Evolutionary conservation across 2,113 vertebrate species (phyloP), one percentile per base, ranked within the genome.

Genomic region (Callithrix jacchus): DNA sequence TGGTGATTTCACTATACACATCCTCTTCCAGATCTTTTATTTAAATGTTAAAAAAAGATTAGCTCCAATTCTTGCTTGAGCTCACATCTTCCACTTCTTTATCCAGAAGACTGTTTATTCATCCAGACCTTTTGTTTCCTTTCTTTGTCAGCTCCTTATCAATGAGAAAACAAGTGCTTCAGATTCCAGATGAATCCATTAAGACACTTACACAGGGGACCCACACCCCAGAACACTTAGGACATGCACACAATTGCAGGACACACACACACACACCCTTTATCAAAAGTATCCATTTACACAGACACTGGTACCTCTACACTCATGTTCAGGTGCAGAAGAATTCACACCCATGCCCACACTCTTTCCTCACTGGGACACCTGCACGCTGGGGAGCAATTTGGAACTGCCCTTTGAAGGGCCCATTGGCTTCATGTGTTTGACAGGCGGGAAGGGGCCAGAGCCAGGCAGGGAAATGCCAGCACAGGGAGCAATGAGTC

Each of bases 21-120:
- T 49, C 54, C 87, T 94, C 79, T 93, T 93, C 93, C 93, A 97
- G 87, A 88, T 94, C 96, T 93, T 96, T 95, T 90, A 98, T 96
- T 97, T 96, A 96, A 96, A 94, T 96, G 91, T 87, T 91, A 37
- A 73, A 79, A 91, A 93, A 42, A 96, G 94, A 96, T 80, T 56
- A 88, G 66, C 86, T 94, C 71, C 80, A 64, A 40, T 93, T 96
- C 97, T 95, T 94, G 96, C 87, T 87, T 14, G 8, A 90, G 84
- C 52, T 84, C 87, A 71, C 81, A 86, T 56, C 74, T 96, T 82
- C 88, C 52, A 91, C 27, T 92, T 93, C 47, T 92, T 80, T 92
- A 77, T 66, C 79, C 94, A 82, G 93, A 77, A 82, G 66, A 84
- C 68, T 83, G 56, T 84, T 94, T 52, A 81, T 80, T 87, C 84